These are phyloP conservation scores for Morpho deidamia DNA, from an alignment of 2,888 invertebrate species.

Conservation along the genomic window DNA sequence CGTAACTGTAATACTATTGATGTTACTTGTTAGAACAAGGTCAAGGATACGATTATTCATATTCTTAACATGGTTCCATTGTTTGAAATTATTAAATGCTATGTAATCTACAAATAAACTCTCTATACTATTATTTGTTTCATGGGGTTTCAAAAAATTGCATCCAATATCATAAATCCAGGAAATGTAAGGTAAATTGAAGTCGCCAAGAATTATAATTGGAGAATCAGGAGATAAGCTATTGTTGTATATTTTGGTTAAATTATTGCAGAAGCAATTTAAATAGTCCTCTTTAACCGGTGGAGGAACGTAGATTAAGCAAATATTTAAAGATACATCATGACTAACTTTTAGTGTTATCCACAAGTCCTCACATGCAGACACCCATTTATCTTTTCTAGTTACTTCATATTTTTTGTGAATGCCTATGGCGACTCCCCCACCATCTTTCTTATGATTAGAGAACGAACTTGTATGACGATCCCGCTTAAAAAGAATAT, in stretches of 20 bases:
- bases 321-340: not conserved
- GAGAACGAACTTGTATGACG: not conserved
- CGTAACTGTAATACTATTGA: too few relatives aligned
- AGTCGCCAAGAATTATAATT: not conserved
- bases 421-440: not conserved
- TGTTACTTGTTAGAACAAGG: not conserved
- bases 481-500: constrained; percentile 2
- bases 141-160: too few relatives aligned
- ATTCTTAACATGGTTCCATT: not conserved
- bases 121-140: too few relatives aligned
- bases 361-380: not conserved
- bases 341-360: not conserved
- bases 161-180: not conserved
- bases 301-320: not conserved
- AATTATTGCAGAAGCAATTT: not conserved
- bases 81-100: not conserved
- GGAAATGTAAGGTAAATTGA: not conserved
- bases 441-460: not conserved
- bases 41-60: not conserved
- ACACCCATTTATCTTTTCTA: not conserved
- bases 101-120: too few relatives aligned
- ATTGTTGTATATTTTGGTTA: not conserved
- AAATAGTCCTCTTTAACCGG: not conserved
- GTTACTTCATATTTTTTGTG: not conserved
- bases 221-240: not conserved